Percentiles rank a stretch among this genome's conserved stretches.
phyloP scores from a whole-genome alignment of 2,113 vertebrate species.

The Solea solea region DNA sequence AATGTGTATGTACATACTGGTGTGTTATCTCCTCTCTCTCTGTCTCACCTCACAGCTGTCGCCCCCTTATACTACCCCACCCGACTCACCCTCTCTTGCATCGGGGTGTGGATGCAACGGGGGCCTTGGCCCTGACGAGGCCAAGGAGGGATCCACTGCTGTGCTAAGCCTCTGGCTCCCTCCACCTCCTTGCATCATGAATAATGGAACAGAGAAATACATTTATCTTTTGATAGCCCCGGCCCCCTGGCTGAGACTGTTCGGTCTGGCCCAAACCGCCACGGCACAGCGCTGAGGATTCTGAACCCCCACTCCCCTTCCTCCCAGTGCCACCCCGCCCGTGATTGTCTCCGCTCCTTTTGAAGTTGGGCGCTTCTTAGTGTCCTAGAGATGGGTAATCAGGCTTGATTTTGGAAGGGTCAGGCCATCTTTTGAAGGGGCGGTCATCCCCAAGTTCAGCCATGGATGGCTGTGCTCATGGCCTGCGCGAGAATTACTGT shows the following conservation, averaged over 20 bases:
- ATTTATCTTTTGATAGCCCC: constrained; percentile 86
- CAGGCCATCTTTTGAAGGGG: constrained; percentile 72
- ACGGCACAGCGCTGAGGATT: constrained; percentile 64
- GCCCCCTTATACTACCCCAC: constrained; percentile 27
- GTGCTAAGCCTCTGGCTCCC: constrained; percentile 81
- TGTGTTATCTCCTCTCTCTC: constrained; percentile 65
- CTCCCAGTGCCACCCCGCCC: constrained; percentile 41
- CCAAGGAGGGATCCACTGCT: constrained; percentile 79
- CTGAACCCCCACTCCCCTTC: constrained; percentile 35
- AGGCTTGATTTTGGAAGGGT: constrained; percentile 80
- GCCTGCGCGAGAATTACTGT: constrained; percentile 49
- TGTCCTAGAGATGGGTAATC: constrained; percentile 86
- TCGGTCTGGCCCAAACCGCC: constrained; percentile 70
- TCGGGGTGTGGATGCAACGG: constrained; percentile 68
- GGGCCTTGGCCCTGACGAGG: constrained; percentile 67
- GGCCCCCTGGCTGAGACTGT: constrained; percentile 71
- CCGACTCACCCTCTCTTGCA: constrained; percentile 53
- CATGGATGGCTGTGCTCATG: constrained; percentile 27
- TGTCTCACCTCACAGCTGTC: constrained; percentile 72
- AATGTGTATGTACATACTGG: constrained; percentile 46
- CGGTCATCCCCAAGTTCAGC: constrained; percentile 65
- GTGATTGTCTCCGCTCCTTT: constrained; percentile 81
- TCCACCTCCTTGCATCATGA: constrained; percentile 79
- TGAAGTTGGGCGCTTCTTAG: constrained; percentile 82
- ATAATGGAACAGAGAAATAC: constrained; percentile 85